A percentile compares a stretch with the other conserved stretches of the same genome.
Conservation (phyloP, 2,888 invertebrate genomes). For the Zootermopsis nevadensis region DNA sequence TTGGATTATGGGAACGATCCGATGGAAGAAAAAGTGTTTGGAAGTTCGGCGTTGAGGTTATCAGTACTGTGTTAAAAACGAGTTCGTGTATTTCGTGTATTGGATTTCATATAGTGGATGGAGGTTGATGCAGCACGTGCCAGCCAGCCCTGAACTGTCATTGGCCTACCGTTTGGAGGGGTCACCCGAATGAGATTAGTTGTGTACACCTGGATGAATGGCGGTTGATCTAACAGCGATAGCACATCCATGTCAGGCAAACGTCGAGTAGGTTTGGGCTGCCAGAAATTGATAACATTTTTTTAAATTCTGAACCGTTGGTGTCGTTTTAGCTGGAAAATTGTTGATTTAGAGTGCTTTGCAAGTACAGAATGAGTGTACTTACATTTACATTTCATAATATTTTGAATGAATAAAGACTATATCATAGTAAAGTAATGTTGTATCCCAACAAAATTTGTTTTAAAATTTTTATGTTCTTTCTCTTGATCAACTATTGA, state of each 20-base stretch:
- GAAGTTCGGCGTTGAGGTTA: background rate
- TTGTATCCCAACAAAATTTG: too few relatives aligned
- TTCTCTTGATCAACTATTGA: too few relatives aligned
- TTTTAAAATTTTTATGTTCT: too few relatives aligned
- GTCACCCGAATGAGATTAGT: background rate
- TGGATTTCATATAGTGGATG: background rate
- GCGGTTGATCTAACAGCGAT: background rate
- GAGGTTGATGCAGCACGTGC: background rate
- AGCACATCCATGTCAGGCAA: background rate
- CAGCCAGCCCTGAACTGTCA: background rate
- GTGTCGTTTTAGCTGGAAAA: too few relatives aligned
- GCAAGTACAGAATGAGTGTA: too few relatives aligned
- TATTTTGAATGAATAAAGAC: too few relatives aligned
- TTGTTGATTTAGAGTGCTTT: too few relatives aligned
- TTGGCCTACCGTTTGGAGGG: background rate
- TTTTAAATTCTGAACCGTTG: too few relatives aligned
- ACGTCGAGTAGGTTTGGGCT: background rate
- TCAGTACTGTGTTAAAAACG: background rate
- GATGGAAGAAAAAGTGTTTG: conserved; percentile 11
- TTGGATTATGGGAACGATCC: background rate
- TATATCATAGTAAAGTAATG: too few relatives aligned
- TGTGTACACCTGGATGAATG: conserved; percentile 6
- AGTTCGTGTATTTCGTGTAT: too few relatives aligned
- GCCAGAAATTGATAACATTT: too few relatives aligned
- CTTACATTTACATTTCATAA: too few relatives aligned